These are phyloP conservation scores for Melanotaenia trifasciata DNA, from an alignment of 2,797 vertebrate species.

Conservation along the genomic window DNA sequence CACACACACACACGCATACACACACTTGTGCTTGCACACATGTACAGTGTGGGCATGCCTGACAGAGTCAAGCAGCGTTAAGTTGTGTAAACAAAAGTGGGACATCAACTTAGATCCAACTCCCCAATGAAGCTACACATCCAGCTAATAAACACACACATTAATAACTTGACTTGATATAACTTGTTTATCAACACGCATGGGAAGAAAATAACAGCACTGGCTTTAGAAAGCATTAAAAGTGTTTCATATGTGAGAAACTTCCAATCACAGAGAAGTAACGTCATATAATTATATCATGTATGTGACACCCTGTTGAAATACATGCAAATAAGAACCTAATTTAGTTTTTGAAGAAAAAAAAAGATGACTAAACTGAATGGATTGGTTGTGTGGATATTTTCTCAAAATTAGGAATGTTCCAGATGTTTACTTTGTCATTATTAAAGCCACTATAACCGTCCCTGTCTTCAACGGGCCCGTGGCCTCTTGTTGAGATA, in stretches of 20 bases:
- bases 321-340: background rate
- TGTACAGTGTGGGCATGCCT: constrained; percentile 48
- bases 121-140: constrained; percentile 82
- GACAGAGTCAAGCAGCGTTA: constrained; percentile 82
- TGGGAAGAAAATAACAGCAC: constrained; percentile 10
- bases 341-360: background rate
- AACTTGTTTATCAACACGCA: constrained; percentile 43
- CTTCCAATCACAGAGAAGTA: background rate
- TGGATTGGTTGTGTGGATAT: background rate
- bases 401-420: background rate
- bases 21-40: constrained; percentile 21
- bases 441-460: background rate
- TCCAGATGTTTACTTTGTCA: background rate
- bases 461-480: background rate
- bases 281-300: background rate
- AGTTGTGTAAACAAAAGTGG: constrained; percentile 87
- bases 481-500: background rate
- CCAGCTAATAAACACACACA: constrained; percentile 83
- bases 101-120: constrained; percentile 83
- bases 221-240: background rate
- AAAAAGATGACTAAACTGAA: background rate
- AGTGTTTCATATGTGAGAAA: background rate
- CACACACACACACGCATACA: constrained; percentile 31
- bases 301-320: background rate
- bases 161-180: constrained; percentile 58